Evolutionary conservation across 2,113 vertebrate species (phyloP), one percentile per base, ranked within the genome.

Genomic region (Hippolais icterina): DNA sequence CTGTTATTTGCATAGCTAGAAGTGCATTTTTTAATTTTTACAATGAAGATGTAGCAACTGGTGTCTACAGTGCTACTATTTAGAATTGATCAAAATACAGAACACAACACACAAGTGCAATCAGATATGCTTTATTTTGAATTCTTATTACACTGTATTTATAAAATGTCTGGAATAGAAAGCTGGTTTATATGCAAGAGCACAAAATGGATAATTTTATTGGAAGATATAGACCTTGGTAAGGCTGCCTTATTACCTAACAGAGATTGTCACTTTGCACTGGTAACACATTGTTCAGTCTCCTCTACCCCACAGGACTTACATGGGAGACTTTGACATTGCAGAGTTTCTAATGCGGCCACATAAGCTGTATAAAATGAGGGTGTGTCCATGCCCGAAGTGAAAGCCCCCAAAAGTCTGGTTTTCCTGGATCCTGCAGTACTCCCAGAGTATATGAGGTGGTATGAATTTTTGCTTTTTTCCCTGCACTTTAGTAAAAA

Each of bases 91-190:
- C 39, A 66, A 93, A 88, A 92, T 47, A 75, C 25, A 70, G 56
- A 88, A 83, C 20, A 87, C 13, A 65, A 74, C 29, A 53, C 39
- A 50, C 10, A 68, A 80, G 52, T 42, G 61, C 50, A 87, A 89
- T 89, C 56, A 95, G 69, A 89, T n/a, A 46, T 9, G 18, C 68
- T 98, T 98, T 98, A 98, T 97, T 98, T 97, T 46, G 87, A 94
- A 81, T 86, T 89, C 84, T 65, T 76, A 70, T 96, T 97, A 93
- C 49, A 96, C 9, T 93, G 39, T 93, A 60, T 83, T 88, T 95
- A 94, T 63, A 90, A 96, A 81, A 68, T 76, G 24, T 49, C 56
- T 75, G 80, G 25, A 72, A 83, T 41, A 24, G 57, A 84, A 98
- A 96, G 89, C 69, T 69, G 39, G 72, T 65, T 93, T 91, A 64